Conservation (phyloP, 2,888 invertebrate species). For the Thalpophila matura region DNA sequence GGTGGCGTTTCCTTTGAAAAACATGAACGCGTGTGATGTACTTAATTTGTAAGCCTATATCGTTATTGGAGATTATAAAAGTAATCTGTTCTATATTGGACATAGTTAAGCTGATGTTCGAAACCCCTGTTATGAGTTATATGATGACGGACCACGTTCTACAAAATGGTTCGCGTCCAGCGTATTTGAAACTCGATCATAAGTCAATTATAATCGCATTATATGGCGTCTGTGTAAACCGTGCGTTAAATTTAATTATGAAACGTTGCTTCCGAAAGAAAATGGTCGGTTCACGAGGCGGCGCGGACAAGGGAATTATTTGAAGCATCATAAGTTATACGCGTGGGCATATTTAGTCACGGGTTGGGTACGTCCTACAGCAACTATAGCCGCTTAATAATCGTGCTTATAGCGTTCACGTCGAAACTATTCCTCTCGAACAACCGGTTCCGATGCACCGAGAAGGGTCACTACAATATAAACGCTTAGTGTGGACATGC, state of each 20-base stretch:
- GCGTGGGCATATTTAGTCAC: slow-evolving; percentile 88
- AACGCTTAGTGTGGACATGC: slow-evolving; percentile 75
- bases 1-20: slow-evolving; percentile 45
- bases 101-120: slow-evolving; percentile 30
- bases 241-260: slow-evolving; percentile 86
- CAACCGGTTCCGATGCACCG: slow-evolving; percentile 82
- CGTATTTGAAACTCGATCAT: slow-evolving; percentile 74
- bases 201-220: slow-evolving; percentile 83
- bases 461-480: slow-evolving; percentile 72
- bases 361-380: slow-evolving; percentile 76
- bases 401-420: slow-evolving; percentile 73
- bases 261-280: slow-evolving; percentile 79
- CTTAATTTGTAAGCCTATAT: slow-evolving; percentile 26
- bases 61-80: slow-evolving; percentile 39
- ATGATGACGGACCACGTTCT: slow-evolving; percentile 33
- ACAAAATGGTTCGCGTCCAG: slow-evolving; percentile 63
- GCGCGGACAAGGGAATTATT: slow-evolving; percentile 75
- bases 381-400: slow-evolving; percentile 80
- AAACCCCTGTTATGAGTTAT: slow-evolving; percentile 46
- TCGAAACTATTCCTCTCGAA: slow-evolving; percentile 79
- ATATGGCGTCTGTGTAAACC: slow-evolving; percentile 79
- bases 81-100: slow-evolving; percentile 28
- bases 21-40: slow-evolving; percentile 17
- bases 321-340: slow-evolving; percentile 81
- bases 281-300: slow-evolving; percentile 67